phyloP scores from a whole-genome alignment of 2,113 vertebrate species.

The Furnarius figulus region DNA sequence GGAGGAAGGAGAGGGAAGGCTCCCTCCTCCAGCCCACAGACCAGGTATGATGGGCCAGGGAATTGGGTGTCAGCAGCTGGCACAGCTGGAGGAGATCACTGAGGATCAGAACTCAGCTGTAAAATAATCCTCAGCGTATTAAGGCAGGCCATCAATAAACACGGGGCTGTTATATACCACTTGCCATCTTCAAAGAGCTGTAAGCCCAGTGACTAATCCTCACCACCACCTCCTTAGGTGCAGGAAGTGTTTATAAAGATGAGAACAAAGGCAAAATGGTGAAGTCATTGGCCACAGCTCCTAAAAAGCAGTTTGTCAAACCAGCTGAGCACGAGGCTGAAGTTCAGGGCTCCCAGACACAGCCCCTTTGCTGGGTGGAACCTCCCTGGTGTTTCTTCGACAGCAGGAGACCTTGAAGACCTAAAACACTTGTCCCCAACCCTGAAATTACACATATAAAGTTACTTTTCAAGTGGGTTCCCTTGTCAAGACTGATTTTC shows the following conservation, averaged over 20 bases:
- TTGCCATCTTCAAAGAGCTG: slow-evolving; percentile 21
- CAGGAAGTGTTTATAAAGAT: neutral
- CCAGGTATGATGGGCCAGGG: neutral
- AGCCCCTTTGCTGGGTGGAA: neutral
- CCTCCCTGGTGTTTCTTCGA: neutral
- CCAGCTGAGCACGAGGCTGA: neutral
- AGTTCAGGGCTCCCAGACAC: neutral
- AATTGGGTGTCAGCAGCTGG: neutral
- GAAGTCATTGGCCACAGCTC: neutral
- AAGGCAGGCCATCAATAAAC: slow-evolving; percentile 9
- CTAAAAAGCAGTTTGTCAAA: neutral
- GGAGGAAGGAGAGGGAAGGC: neutral
- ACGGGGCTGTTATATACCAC: neutral
- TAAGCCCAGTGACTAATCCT: slow-evolving; percentile 12
- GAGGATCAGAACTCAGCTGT: neutral
- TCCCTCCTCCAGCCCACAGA: neutral
- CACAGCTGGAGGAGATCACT: neutral
- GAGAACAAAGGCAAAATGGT: neutral
- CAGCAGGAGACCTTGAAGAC: neutral
- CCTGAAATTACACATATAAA: neutral
- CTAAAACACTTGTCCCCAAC: neutral
- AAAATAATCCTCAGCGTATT: neutral
- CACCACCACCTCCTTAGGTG: neutral
- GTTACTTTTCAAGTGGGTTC: neutral
- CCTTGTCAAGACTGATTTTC: neutral